Evolutionary conservation across 2,797 vertebrate species (phyloP).

Genomic region (Danio albolineatus): DNA sequence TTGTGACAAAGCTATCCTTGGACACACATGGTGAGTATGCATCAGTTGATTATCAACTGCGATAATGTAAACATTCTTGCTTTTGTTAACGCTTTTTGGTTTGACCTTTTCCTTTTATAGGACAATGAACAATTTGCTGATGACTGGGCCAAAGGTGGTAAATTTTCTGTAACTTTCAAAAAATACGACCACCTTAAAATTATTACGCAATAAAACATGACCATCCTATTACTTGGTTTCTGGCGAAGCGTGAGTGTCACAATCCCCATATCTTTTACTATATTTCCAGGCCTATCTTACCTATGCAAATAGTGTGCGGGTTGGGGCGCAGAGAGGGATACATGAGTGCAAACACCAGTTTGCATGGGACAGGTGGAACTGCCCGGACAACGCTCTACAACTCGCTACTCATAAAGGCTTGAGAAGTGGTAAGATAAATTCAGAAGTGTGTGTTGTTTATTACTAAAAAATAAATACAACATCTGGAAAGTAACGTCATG

Average conservation of each 20-base stretch:
- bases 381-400: constrained; percentile 89
- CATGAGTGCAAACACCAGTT: constrained; percentile 97
- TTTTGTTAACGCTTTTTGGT: not conserved
- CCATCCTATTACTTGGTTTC: not conserved
- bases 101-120: constrained; percentile 71
- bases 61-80: not conserved
- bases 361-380: constrained; percentile 95
- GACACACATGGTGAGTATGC: constrained; percentile 77
- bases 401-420: constrained; percentile 86
- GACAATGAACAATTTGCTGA: constrained; percentile 93
- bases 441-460: constrained; percentile 25
- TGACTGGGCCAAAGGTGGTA: constrained; percentile 95
- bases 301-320: constrained; percentile 89
- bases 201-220: not conserved
- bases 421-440: constrained; percentile 80
- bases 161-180: not conserved
- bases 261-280: not conserved
- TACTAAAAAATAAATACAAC: not conserved
- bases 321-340: constrained; percentile 90
- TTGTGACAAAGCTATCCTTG: constrained; percentile 55
- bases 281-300: constrained; percentile 88
- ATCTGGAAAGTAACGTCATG: not conserved
- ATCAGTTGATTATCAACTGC: not conserved
- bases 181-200: not conserved
- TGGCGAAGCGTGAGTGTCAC: not conserved